A percentile compares a stretch with the other conserved stretches of the same genome.
phyloP scores from a whole-genome alignment of 1,140 invertebrate species.

The Oreohelix idahoensis region DNA sequence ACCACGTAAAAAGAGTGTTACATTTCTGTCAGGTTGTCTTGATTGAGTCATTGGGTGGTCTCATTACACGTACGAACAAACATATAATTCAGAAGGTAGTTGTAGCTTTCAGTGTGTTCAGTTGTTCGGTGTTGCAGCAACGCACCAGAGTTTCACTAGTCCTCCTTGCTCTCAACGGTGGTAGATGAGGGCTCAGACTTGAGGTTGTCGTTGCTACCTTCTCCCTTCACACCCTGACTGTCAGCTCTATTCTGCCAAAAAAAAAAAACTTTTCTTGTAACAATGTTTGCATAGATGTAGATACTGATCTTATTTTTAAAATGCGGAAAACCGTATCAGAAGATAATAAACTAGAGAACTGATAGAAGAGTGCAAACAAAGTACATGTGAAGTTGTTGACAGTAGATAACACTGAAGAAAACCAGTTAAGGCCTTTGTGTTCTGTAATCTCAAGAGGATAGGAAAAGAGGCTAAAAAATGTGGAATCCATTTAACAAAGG shows the following conservation, averaged over 20 bases:
- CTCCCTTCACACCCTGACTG: background rate
- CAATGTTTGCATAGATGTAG: no score
- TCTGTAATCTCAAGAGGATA: no score
- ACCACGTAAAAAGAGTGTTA: background rate
- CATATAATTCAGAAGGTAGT: background rate
- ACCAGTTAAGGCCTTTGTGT: no score
- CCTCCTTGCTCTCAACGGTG: constrained; percentile 21
- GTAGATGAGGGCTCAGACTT: constrained; percentile 32
- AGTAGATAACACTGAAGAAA: no score
- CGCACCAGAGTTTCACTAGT: background rate
- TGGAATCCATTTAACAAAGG: no score
- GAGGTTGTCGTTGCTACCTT: constrained; percentile 30
- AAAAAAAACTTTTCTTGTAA: no score
- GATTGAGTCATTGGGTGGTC: constrained; percentile 32
- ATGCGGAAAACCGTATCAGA: no score
- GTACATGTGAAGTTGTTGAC: no score
- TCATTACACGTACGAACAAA: constrained; percentile 22
- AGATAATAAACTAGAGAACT: no score
- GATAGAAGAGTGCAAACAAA: no score
- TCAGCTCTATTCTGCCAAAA: background rate
- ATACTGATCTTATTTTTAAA: no score
- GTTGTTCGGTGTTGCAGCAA: background rate
- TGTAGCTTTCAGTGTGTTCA: background rate
- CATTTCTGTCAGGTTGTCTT: constrained; percentile 25
- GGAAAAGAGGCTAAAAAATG: no score